Percentiles rank a stretch among this genome's conserved stretches.
Evolutionary conservation across 2,113 vertebrate genomes (phyloP).

Genomic region (Engraulis encrasicolus): DNA sequence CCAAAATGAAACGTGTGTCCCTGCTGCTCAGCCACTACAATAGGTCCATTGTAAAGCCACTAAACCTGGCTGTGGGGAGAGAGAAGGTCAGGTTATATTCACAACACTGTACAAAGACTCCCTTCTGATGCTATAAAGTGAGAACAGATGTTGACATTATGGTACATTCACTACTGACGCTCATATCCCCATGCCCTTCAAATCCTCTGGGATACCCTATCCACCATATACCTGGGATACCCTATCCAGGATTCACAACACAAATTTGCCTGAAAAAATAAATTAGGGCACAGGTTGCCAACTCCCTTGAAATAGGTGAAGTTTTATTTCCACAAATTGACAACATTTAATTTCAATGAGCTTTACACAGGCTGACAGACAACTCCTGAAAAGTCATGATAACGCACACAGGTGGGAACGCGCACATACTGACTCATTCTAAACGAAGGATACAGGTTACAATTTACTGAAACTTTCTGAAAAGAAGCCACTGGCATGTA

Average conservation of each 20-base stretch:
- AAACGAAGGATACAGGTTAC: background rate
- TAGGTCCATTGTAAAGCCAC: slow-evolving; percentile 8
- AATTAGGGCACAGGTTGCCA: background rate
- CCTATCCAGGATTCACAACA: background rate
- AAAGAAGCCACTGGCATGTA: background rate
- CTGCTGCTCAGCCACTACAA: slow-evolving; percentile 14
- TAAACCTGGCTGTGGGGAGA: slow-evolving; percentile 5
- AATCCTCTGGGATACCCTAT: background rate
- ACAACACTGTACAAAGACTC: slow-evolving; percentile 44
- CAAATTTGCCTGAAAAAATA: background rate
- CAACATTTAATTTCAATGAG: too few relatives aligned
- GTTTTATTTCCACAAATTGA: too few relatives aligned
- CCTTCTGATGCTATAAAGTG: slow-evolving; percentile 57
- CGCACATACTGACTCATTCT: background rate
- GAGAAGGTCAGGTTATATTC: background rate
- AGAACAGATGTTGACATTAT: slow-evolving; percentile 24
- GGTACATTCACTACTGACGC: background rate
- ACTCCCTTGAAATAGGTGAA: too few relatives aligned
- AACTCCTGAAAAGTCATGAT: background rate
- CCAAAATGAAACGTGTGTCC: background rate
- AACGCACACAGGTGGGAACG: background rate
- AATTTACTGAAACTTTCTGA: background rate
- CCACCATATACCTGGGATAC: background rate
- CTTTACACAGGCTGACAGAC: too few relatives aligned
- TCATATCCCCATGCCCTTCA: slow-evolving; percentile 13